phyloP scores from a whole-genome alignment of 2,888 invertebrate species.

The Dioctria linearis region DNA sequence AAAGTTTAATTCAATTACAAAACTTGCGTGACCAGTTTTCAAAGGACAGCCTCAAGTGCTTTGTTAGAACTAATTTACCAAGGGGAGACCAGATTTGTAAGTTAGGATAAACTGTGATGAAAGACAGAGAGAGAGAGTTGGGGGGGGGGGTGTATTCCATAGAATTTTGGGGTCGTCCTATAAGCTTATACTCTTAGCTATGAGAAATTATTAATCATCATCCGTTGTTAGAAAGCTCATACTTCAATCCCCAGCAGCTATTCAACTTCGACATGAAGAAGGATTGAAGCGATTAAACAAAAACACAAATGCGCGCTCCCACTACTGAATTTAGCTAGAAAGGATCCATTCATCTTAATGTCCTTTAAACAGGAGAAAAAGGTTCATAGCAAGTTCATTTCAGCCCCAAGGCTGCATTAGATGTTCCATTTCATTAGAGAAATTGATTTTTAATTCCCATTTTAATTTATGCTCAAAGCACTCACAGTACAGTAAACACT shows the following conservation, averaged over 20 bases:
- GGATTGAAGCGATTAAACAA: not conserved
- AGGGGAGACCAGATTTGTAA: not conserved
- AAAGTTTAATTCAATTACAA: conserved; percentile 4
- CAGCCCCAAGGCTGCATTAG: not conserved
- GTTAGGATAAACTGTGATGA: not conserved
- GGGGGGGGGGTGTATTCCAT: not conserved
- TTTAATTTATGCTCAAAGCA: not conserved
- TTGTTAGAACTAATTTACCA: not conserved
- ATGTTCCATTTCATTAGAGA: conserved; percentile 15
- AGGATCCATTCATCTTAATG: not conserved
- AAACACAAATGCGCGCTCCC: not conserved
- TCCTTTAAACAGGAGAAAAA: not conserved
- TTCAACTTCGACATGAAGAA: not conserved
- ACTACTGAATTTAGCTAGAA: not conserved
- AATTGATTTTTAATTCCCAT: conserved; percentile 12
- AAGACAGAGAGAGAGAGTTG: not conserved
- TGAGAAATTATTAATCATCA: not conserved
- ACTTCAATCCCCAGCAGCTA: not conserved
- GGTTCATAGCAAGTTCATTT: not conserved
- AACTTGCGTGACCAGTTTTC: not conserved
- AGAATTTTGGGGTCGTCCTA: not conserved
- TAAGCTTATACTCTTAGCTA: not conserved
- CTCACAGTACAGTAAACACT: not conserved
- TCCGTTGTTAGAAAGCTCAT: not conserved
- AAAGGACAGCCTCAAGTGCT: not conserved